phyloP scores from a whole-genome alignment of 92 coral and sea anemone species.

The Isaurus tuberculatus region DNA sequence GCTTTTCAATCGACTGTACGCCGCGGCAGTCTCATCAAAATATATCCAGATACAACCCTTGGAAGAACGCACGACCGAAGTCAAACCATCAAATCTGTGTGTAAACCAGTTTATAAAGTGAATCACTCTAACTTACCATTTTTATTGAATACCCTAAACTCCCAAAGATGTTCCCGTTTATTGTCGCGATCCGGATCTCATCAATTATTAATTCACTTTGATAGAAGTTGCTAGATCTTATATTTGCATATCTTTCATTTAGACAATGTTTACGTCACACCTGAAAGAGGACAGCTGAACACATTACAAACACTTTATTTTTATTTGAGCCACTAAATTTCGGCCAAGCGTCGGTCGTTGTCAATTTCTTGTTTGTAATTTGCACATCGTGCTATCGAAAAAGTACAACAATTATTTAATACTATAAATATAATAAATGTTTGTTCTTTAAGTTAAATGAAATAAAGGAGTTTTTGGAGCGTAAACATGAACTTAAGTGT shows the following conservation, averaged over 20 bases:
- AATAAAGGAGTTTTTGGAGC: too few species aligned
- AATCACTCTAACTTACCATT: constrained; percentile 5
- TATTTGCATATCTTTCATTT: constrained; percentile 16
- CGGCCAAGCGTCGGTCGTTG: too few species aligned
- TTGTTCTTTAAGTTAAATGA: too few species aligned
- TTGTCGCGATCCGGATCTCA: neutral
- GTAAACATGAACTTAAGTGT: too few species aligned
- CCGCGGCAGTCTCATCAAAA: neutral
- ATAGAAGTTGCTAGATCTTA: neutral
- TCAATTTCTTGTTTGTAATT: too few species aligned
- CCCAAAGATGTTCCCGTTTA: neutral
- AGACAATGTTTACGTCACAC: neutral
- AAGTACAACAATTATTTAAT: too few species aligned
- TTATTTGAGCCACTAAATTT: too few species aligned
- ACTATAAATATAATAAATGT: too few species aligned
- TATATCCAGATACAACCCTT: neutral
- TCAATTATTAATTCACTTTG: constrained; percentile 1
- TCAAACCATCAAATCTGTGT: neutral
- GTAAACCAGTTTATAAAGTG: neutral
- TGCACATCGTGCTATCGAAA: too few species aligned
- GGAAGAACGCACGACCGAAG: neutral
- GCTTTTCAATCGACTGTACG: neutral
- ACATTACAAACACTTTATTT: too few species aligned
- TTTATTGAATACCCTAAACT: neutral
- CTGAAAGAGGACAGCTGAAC: neutral